Evolutionary conservation across 2,888 invertebrate genomes (phyloP), one percentile per base, ranked within the genome.

Genomic region (Imbricaverruca yamaguchii): DNA sequence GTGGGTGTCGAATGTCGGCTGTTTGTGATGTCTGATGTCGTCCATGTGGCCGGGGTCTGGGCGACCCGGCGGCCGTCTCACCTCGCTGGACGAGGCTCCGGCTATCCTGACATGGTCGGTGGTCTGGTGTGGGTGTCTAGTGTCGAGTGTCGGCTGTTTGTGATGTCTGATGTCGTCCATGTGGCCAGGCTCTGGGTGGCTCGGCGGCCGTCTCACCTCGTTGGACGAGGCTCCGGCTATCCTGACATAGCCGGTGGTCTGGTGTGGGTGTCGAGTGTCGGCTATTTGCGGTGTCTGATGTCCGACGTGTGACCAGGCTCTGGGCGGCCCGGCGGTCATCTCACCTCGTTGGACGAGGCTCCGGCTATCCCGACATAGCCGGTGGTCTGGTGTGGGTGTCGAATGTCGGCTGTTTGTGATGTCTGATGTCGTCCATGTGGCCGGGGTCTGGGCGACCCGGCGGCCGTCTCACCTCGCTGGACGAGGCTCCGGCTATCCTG

Each of bases 141-240:
- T n/a, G n/a, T n/a, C n/a, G n/a, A n/a, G n/a, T n/a, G n/a, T 6
- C 18, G 61, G 61, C 61, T 15, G 15, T 61, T 6, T 61, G 6
- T 18, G 61, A n/a, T 63, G 21, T 63, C 1, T n/a, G n/a, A n/a
- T n/a, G n/a, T n/a, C n/a, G n/a, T n/a, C n/a, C n/a, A n/a, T n/a
- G n/a, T n/a, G 18, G 18, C 15, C 74, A 80, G 53, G 55, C 59
- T 53, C 69, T 11, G 56, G 63, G 65, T 23, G 69, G 55, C 80
- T 83, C 81, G 59, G 89, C 84, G 88, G 23, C 78, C 23, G 69
- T 86, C 85, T 89, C 86, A 87, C 89, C 86, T 83, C 85, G 87
- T 87, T 97, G 69, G 97, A 98, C 83, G 98, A 98, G 87, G 95
- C 95, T 0, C 88, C 99, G 82, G 93, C 93, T 84, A 91, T 98